Evolutionary conservation across 2,888 invertebrate genomes (phyloP).

Genomic region (Plutella xylostella): DNA sequence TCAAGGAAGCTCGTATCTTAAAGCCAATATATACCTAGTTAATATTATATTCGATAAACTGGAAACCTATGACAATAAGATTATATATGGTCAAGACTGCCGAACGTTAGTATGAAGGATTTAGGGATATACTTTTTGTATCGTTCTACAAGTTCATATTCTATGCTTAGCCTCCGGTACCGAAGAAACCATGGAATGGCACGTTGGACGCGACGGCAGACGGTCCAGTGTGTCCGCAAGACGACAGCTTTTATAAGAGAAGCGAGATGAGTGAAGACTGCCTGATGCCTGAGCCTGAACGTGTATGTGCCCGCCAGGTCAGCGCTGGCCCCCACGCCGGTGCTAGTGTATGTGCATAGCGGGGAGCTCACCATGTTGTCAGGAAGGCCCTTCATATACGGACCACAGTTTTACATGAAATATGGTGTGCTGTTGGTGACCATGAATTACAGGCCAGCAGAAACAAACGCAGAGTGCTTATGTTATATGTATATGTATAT

Average conservation of each 20-base stretch:
- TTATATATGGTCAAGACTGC: too few species aligned
- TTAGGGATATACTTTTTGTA: too few species aligned
- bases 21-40: too few species aligned
- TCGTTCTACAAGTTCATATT: too few species aligned
- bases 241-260: constrained; percentile 11
- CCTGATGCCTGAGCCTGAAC: constrained; percentile 25
- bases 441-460: constrained; percentile 37
- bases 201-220: constrained; percentile 21
- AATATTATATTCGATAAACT: too few species aligned
- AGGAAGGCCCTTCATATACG: constrained; percentile 23
- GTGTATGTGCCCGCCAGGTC: constrained; percentile 26
- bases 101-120: too few species aligned
- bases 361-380: constrained; percentile 26
- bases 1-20: too few species aligned
- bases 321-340: constrained; percentile 21
- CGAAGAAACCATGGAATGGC: constrained; percentile 22
- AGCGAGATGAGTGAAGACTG: constrained; percentile 29
- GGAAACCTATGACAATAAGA: too few species aligned
- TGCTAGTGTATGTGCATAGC: constrained; percentile 31
- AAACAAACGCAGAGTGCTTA: too few species aligned
- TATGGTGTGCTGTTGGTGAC: constrained; percentile 33
- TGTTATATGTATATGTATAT: too few species aligned
- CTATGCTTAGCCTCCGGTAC: constrained; percentile 26
- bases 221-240: constrained; percentile 24
- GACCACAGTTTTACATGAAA: constrained; percentile 30